A percentile compares a stretch with the other conserved stretches of the same genome.
phyloP scores from a whole-genome alignment of 2,797 vertebrate species.

The Falco rusticolus region DNA sequence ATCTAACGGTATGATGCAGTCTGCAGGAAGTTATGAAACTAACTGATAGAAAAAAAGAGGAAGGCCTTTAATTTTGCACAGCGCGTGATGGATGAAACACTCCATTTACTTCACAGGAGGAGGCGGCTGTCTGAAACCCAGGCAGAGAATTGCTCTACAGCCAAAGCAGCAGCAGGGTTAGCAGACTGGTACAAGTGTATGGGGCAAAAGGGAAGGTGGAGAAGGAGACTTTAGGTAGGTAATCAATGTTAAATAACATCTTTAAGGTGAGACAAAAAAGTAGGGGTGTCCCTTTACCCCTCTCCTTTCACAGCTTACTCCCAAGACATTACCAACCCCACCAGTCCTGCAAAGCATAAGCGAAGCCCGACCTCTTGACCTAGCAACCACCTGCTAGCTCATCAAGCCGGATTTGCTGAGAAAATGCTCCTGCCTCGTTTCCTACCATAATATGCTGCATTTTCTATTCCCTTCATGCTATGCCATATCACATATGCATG shows the following conservation, averaged over 20 bases:
- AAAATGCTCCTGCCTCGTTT: not conserved
- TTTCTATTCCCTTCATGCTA: not conserved
- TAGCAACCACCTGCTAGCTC: not conserved
- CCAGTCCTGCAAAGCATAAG: not conserved
- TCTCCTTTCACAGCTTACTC: not conserved
- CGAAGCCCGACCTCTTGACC: accelerated
- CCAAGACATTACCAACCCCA: not conserved
- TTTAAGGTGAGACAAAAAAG: not conserved
- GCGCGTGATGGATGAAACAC: not conserved
- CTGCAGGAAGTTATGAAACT: not conserved
- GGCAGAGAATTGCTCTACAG: not conserved
- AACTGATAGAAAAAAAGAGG: not conserved
- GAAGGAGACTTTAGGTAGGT: not conserved
- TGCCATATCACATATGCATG: not conserved
- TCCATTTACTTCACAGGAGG: not conserved
- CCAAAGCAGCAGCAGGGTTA: accelerated
- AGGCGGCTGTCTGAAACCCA: not conserved
- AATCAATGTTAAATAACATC: not conserved
- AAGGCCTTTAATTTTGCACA: not conserved
- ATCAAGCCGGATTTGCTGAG: not conserved
- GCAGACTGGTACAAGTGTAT: not conserved
- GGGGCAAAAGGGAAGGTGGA: not conserved
- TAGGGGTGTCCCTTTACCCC: not conserved
- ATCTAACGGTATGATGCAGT: not conserved
- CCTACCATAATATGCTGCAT: not conserved